These are phyloP conservation scores for Tichodroma muraria DNA, from an alignment of 2,113 vertebrate species.

Conservation along the genomic window DNA sequence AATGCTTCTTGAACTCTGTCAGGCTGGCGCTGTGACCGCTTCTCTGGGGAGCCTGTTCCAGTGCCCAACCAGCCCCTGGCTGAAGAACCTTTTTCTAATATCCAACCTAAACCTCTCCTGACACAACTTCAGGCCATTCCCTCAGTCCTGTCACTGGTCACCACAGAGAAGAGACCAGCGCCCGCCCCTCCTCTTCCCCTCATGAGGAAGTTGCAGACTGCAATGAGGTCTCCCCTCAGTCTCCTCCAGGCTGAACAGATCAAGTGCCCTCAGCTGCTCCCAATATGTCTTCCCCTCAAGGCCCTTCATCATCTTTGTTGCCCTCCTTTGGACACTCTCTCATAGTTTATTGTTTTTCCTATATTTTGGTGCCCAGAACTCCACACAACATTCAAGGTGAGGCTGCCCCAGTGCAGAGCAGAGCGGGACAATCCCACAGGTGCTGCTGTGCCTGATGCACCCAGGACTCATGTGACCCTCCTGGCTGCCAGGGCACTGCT, in stretches of 20 bases:
- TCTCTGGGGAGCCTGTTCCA: neutral
- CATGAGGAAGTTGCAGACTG: accelerated
- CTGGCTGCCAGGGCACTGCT: neutral
- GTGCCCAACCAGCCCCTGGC: accelerated
- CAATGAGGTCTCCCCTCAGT: neutral
- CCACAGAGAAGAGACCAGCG: neutral
- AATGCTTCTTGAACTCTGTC: neutral
- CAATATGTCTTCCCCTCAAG: accelerated
- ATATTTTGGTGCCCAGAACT: neutral
- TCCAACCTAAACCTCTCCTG: neutral
- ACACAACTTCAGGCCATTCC: neutral
- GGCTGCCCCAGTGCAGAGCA: neutral
- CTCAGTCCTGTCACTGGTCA: neutral
- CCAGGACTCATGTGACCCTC: accelerated
- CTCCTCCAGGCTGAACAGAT: neutral
- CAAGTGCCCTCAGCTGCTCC: neutral
- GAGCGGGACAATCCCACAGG: neutral
- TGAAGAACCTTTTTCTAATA: neutral
- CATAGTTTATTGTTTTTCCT: neutral
- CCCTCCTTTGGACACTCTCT: neutral
- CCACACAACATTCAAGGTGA: neutral
- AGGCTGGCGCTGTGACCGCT: neutral
- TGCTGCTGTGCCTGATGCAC: neutral
- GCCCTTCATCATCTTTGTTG: neutral
- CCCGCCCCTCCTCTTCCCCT: accelerated